A percentile compares a stretch with the other conserved stretches of the same genome.
These are phyloP conservation scores for Thamnophis elegans DNA, from an alignment of 2,797 vertebrate species.

Conservation along the genomic window DNA sequence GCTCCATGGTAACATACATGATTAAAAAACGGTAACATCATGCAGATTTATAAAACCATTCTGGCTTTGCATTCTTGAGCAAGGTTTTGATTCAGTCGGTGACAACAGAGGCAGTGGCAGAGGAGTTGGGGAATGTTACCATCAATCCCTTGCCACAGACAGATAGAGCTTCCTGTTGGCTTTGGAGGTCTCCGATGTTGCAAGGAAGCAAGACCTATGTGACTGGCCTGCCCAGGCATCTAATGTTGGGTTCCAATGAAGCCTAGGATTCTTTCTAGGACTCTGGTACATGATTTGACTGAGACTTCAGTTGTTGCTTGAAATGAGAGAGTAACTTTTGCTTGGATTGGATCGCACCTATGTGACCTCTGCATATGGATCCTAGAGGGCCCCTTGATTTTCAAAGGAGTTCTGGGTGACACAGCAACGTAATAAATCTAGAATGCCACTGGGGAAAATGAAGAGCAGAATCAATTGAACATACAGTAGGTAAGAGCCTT, in stretches of 20 bases:
- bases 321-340: neutral
- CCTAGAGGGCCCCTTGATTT: neutral
- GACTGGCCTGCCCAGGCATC: neutral
- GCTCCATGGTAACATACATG: neutral
- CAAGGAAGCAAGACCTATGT: neutral
- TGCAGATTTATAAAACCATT: neutral
- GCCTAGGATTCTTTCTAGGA: neutral
- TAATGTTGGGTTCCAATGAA: neutral
- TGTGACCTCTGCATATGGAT: neutral
- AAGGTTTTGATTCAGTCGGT: neutral
- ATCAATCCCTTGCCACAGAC: neutral
- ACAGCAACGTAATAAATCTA: neutral
- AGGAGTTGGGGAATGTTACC: neutral
- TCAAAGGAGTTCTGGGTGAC: neutral
- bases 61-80: neutral
- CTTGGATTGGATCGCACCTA: neutral
- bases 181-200: neutral
- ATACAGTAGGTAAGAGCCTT: neutral
- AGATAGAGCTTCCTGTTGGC: neutral
- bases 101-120: neutral
- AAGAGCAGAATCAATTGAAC: neutral
- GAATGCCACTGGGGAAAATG: neutral
- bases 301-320: neutral
- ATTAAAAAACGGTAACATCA: neutral
- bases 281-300: neutral